Evolutionary conservation across 1,140 invertebrate genomes (phyloP), one percentile per base, ranked within the genome.

Genomic region (Magallana ariakensis): DNA sequence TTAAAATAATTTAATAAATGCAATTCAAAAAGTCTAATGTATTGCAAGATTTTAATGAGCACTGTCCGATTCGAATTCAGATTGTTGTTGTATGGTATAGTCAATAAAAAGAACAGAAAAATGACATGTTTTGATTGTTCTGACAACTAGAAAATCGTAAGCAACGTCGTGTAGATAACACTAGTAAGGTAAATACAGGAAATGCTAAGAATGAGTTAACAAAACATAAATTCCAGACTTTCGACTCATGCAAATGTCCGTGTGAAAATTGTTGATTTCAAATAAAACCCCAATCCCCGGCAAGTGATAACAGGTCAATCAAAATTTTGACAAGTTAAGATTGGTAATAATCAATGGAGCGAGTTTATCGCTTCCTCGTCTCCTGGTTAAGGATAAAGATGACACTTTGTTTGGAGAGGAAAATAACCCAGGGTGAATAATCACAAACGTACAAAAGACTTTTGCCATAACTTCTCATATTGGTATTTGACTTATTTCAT

Each of bases 311-410:
- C 66, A 4, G 22, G 66, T 75, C 66, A 33, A 75, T 75, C 66
- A 75, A 22, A 75, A 75, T 75, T 75, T 22, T 75, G 66, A 75
- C 66, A 75, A 75, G 19, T 75, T 75, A 75, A 75, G 66, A 75
- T 75, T 75, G 66, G 66, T 75, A 75, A 75, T 75, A 75, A 75
- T 75, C 66, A 75, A 75, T 75, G 22, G 66, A 75, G 33, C 66
- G 66, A 75, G 26, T 75, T 75, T 75, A 75, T 75, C 66, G 66
- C 66, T 26, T 11, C 19, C 33, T 26, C 33, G 66, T 75, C 66
- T 75, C 66, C 22, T 13, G n/a, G 11, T 16, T 60, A 6, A 16
- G 58, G 58, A 75, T 75, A 75, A 75, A 75, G 8, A 75, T 75
- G 66, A 75, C 66, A 75, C 13, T 26, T 75, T 75, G 66, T 75